Percentiles rank a stretch among this genome's conserved stretches.
Evolutionary conservation across 2,797 vertebrate species (phyloP).

Genomic region (Microhierax caerulescens): DNA sequence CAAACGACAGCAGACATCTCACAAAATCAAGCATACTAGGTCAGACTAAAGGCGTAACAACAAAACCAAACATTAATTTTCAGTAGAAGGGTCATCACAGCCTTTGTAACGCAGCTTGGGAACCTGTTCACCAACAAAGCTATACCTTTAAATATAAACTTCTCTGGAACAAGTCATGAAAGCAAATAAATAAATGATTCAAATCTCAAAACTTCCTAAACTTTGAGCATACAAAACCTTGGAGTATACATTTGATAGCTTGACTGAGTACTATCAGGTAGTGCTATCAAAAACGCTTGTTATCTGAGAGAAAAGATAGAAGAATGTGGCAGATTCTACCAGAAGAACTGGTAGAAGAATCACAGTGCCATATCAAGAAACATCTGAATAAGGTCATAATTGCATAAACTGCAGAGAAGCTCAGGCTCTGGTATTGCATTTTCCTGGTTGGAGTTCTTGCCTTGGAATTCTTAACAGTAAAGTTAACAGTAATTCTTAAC

Average conservation of each 20-base stretch:
- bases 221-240: not conserved
- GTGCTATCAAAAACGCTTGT: not conserved
- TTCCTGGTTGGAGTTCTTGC: not conserved
- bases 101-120: not conserved
- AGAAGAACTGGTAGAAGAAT: not conserved
- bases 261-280: not conserved
- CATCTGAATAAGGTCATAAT: not conserved
- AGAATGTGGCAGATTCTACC: no score
- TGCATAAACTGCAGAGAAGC: not conserved
- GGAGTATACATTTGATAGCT: not conserved
- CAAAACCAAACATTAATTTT: not conserved
- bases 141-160: not conserved
- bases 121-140: not conserved
- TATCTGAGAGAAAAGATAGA: not conserved
- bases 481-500: no score
- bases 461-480: not conserved
- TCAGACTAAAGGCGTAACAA: not conserved
- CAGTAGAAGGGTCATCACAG: not conserved
- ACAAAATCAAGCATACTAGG: not conserved
- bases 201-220: not conserved
- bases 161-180: not conserved
- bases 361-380: not conserved
- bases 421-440: not conserved
- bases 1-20: not conserved
- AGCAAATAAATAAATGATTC: not conserved